These are phyloP conservation scores for Leucoraja erinaceus DNA, from an alignment of 2,113 vertebrate genomes.

Conservation along the genomic window DNA sequence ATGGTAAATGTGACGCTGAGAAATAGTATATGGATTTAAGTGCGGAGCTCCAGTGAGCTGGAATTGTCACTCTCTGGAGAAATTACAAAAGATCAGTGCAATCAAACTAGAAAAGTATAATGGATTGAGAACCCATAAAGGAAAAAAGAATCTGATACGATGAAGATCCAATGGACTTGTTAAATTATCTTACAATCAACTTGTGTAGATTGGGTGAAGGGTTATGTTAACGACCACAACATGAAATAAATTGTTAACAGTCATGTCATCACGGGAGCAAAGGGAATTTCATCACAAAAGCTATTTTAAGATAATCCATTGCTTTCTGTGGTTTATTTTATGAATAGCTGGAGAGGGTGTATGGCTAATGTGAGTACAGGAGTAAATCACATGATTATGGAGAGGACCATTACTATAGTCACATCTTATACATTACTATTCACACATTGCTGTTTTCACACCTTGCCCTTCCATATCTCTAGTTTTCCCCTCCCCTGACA, in stretches of 20 bases:
- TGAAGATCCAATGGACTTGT: not conserved
- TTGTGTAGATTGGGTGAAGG: not conserved
- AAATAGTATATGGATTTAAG: not conserved
- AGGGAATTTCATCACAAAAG: not conserved
- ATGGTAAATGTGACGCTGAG: not conserved
- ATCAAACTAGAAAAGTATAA: not conserved
- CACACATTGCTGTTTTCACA: no score
- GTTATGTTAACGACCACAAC: not conserved
- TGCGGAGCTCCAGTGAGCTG: not conserved
- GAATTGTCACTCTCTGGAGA: not conserved
- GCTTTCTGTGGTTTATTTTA: not conserved
- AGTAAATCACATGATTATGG: not conserved
- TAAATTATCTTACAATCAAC: conserved; percentile 8
- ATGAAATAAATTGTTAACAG: not conserved
- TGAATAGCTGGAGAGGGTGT: not conserved
- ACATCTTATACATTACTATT: no score
- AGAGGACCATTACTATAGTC: no score
- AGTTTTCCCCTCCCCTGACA: no score
- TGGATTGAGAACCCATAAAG: not conserved
- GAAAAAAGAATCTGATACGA: not conserved
- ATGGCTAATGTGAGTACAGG: not conserved
- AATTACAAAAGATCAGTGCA: not conserved
- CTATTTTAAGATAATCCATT: not conserved
- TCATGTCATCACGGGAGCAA: not conserved
- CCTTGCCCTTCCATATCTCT: no score